A percentile compares a stretch with the other conserved stretches of the same genome.
phyloP scores from a whole-genome alignment of 2,113 vertebrate species.

The Lepus timidus region DNA sequence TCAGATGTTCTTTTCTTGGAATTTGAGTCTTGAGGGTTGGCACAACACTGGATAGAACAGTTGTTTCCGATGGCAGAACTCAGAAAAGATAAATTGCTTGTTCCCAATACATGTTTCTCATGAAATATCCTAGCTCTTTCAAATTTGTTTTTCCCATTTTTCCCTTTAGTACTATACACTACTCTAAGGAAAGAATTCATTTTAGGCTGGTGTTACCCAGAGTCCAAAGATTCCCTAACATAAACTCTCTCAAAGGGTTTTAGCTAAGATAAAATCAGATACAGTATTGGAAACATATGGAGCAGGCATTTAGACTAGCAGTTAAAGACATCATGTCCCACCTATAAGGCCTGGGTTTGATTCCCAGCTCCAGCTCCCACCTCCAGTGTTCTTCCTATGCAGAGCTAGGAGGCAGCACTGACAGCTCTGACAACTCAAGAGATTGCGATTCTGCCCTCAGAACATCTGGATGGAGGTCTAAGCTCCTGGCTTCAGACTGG shows the following conservation, averaged over 20 bases:
- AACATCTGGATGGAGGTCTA: too few species aligned
- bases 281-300: constrained; percentile 27
- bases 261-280: constrained; percentile 31
- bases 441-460: too few species aligned
- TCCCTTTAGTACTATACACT: neutral
- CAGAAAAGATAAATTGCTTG: neutral
- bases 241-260: constrained; percentile 25
- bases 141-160: neutral
- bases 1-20: neutral
- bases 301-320: too few species aligned
- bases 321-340: too few species aligned
- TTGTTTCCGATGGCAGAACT: neutral
- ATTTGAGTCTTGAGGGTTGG: neutral
- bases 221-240: neutral
- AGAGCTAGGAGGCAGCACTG: too few species aligned
- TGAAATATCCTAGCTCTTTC: neutral
- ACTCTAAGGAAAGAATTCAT: neutral
- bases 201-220: neutral
- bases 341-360: too few species aligned
- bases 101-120: neutral
- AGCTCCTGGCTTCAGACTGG: too few species aligned
- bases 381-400: too few species aligned
- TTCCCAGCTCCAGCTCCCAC: too few species aligned
- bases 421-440: too few species aligned
- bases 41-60: neutral